Evolutionary conservation across 1,140 invertebrate genomes (phyloP).

Genomic region (Helicoverpa armigera): DNA sequence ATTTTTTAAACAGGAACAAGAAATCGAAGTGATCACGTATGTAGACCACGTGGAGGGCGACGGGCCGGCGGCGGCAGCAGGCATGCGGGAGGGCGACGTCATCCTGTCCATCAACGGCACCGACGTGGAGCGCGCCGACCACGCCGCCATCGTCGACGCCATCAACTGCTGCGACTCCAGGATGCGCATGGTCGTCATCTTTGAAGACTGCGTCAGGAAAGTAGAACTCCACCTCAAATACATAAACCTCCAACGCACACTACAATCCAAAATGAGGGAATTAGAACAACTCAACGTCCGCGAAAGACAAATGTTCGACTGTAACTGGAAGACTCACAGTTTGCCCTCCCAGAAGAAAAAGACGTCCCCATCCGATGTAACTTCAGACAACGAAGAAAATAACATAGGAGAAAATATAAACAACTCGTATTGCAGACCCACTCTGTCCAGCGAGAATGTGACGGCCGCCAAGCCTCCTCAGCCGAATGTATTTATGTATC

Average conservation of each 20-base stretch:
- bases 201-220: conserved; percentile 98
- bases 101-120: conserved; percentile 97
- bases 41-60: conserved; percentile 98
- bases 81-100: conserved; percentile 97
- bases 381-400: conserved; percentile 77
- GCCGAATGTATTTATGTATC: conserved; percentile 89
- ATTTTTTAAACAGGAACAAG: conserved; percentile 85
- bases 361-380: conserved; percentile 84
- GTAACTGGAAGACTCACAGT: conserved; percentile 95
- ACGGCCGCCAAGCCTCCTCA: conserved; percentile 86
- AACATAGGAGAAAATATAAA: conserved; percentile 72
- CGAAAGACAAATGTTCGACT: conserved; percentile 93
- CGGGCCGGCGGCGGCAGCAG: conserved; percentile 95
- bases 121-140: conserved; percentile 96
- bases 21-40: conserved; percentile 97
- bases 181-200: conserved; percentile 97
- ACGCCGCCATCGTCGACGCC: conserved; percentile 95
- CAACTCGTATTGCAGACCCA: conserved; percentile 88
- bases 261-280: conserved; percentile 95
- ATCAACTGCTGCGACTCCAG: conserved; percentile 96
- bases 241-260: conserved; percentile 93
- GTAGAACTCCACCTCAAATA: conserved; percentile 97
- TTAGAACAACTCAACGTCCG: conserved; percentile 93
- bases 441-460: conserved; percentile 91
- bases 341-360: conserved; percentile 93